phyloP scores from a whole-genome alignment of 2,888 invertebrate species.

The Cerceris ruficornis region DNA sequence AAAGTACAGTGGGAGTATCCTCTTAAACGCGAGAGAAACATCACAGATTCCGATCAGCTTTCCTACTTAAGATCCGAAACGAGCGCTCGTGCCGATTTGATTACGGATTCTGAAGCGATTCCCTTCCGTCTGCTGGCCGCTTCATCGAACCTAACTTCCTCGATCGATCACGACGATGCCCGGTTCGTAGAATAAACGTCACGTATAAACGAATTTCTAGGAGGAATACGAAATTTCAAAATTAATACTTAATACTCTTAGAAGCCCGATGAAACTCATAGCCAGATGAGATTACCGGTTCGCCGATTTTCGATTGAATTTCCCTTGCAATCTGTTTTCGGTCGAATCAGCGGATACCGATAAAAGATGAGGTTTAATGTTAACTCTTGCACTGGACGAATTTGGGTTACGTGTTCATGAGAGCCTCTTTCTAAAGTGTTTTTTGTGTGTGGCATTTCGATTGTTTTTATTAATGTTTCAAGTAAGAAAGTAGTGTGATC shows the following conservation, averaged over 20 bases:
- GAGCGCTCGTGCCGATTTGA: background rate
- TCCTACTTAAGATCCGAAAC: slow-evolving; percentile 2
- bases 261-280: slow-evolving; percentile 11
- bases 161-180: background rate
- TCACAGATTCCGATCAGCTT: slow-evolving; percentile 8
- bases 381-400: too few relatives aligned
- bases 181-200: slow-evolving; percentile 2
- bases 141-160: background rate
- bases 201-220: background rate
- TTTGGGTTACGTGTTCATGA: too few relatives aligned
- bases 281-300: background rate
- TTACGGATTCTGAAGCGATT: background rate
- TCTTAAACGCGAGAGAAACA: background rate
- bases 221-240: slow-evolving; percentile 6
- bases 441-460: too few relatives aligned
- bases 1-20: background rate
- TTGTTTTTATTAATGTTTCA: too few relatives aligned
- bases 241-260: slow-evolving; percentile 34
- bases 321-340: background rate
- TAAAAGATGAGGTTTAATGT: too few relatives aligned
- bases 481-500: too few relatives aligned
- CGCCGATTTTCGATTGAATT: background rate
- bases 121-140: background rate
- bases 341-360: too few relatives aligned
- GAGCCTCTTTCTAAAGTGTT: too few relatives aligned